A percentile compares a stretch with the other conserved stretches of the same genome.
These are phyloP conservation scores for Phymatocera aterrima DNA, from an alignment of 2,888 invertebrate genomes.

Conservation along the genomic window DNA sequence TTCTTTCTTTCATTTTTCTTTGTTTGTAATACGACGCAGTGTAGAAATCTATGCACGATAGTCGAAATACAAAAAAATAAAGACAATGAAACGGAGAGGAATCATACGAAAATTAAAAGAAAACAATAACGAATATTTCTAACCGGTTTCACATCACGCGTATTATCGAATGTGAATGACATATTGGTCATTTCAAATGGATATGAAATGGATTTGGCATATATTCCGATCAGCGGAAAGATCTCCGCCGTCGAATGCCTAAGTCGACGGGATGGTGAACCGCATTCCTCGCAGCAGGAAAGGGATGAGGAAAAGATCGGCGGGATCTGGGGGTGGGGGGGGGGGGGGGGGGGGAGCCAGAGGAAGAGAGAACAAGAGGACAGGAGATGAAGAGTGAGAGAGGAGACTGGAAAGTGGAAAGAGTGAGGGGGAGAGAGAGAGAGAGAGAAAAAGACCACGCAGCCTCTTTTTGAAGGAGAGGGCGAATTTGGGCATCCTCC, in stretches of 20 bases:
- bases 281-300: conserved; percentile 34
- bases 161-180: conserved; percentile 9
- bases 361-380: conserved; percentile 2
- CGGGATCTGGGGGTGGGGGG: conserved; percentile 9
- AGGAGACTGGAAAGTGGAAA: not conserved
- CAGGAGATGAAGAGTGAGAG: not conserved
- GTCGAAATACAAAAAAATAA: not conserved
- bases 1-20: too few species aligned
- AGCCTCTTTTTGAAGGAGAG: conserved; percentile 18
- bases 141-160: not conserved
- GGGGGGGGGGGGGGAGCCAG: not conserved
- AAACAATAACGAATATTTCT: not conserved
- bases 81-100: not conserved
- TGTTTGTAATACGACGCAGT: not conserved
- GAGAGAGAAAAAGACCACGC: conserved; percentile 11
- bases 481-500: conserved; percentile 32
- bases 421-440: not conserved
- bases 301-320: conserved; percentile 35
- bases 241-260: conserved; percentile 33
- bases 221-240: conserved; percentile 27
- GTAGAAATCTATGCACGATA: not conserved
- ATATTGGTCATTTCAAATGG: conserved; percentile 1
- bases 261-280: conserved; percentile 40
- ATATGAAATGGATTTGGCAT: conserved; percentile 38
- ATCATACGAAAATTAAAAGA: not conserved